Base-by-base conservation (phyloP, 2,113 vertebrate species). In the Rhabdomys dilectus region DNA sequence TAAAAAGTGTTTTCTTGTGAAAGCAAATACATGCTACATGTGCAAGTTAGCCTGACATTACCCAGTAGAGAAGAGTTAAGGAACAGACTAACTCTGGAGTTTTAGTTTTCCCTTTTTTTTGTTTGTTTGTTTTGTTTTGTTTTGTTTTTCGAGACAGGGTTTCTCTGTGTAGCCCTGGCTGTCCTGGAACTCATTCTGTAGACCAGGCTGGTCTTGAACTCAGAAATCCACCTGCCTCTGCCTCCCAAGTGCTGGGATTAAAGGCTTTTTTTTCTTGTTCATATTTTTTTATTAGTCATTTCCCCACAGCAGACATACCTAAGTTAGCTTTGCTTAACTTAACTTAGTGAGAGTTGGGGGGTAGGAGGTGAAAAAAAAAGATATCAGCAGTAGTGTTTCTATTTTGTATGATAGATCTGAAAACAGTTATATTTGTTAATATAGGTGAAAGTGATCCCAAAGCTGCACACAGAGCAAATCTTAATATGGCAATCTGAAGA, bases 361-460 rank as follows among this genome's bases (percentile, higher is more conserved):
- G 34, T 7, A 19, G 78, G n/a, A 21, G 34, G 4, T 70, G 29
- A n/a, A 6, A 21, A 39, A 51, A 11, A 15, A 4, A 75, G 31
- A 22, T 58, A n/a, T 88, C 19, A 91, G 58, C 31, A 91, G 45
- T 85, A 77, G 36, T 42, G 36, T 58, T 94, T 91, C 34, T 86
- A 90, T 94, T 29, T 97, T 92, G 77, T 89, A 64, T n/a, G 3
- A 94, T 91, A 95, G 39, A 51, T 95, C 66, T 96, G 89, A 97
- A 95, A 82, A 62, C 90, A 53, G 81, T 91, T 17, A 78, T 51
- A 80, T 97, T 94, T 95, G 15, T 96, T 94, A 93, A 87, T 92
- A 70, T 66, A 97, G 97, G 86, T 96, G 91, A 97, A 91, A 39
- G 29, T 93, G 81, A 96, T 29, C 62, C 88, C 66, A 81, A n/a